Percentiles rank a stretch among this genome's conserved stretches.
Conservation (phyloP, 2,888 invertebrate species). For the Drosophila crucigera region DNA sequence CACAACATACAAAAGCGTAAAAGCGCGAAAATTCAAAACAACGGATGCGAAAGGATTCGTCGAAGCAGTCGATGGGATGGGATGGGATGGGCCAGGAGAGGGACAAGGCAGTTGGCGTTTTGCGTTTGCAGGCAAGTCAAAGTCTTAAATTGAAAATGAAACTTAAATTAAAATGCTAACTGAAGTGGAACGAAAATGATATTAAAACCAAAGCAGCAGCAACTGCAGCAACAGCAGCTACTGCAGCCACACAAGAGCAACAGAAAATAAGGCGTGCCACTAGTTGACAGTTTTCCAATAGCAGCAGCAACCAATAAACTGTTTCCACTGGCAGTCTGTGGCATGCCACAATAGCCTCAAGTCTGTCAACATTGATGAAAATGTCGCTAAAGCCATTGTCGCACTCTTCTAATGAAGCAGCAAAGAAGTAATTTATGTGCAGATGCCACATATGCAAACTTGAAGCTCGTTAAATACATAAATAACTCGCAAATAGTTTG, state of each 20-base stretch:
- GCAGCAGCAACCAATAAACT: constrained; percentile 48
- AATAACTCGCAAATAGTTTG: constrained; percentile 33
- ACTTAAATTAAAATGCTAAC: constrained; percentile 84
- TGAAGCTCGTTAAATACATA: constrained; percentile 55
- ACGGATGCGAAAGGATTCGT: constrained; percentile 29
- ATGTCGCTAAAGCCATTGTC: constrained; percentile 44
- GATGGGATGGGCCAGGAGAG: not conserved
- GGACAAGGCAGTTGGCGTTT: constrained; percentile 9
- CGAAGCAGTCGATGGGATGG: constrained; percentile 21
- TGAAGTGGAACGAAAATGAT: constrained; percentile 84
- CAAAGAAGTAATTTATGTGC: constrained; percentile 56
- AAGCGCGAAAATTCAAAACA: constrained; percentile 77
- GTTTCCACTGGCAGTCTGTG: constrained; percentile 55
- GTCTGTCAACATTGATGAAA: constrained; percentile 76
- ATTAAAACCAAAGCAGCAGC: constrained; percentile 72
- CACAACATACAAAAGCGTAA: constrained; percentile 61
- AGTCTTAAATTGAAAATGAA: constrained; percentile 82
- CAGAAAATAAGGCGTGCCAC: constrained; percentile 34
- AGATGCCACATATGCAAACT: constrained; percentile 34
- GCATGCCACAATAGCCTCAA: constrained; percentile 65
- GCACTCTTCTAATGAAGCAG: constrained; percentile 71
- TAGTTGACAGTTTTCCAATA: constrained; percentile 59
- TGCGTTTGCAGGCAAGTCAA: constrained; percentile 71
- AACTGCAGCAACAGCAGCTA: constrained; percentile 1
- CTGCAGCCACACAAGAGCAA: constrained; percentile 28